Evolutionary conservation across 2,888 invertebrate genomes (phyloP), one percentile per base, ranked within the genome.

Genomic region (Athrips mouffetella): DNA sequence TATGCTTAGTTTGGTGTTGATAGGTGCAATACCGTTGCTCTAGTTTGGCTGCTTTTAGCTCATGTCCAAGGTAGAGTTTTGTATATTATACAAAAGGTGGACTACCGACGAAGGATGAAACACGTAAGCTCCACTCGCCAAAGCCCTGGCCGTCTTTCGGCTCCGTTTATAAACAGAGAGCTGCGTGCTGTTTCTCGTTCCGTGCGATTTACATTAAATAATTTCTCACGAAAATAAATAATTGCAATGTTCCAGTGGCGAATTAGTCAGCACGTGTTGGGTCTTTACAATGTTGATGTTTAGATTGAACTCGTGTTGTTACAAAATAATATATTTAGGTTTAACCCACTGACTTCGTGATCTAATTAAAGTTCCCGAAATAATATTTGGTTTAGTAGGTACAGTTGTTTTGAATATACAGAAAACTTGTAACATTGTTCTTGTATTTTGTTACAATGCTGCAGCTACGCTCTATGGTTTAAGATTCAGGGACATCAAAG

Each of bases 91-190:
- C 33, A 25, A 8, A n/a, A 2, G 23, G 48, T 45, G 45, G 42
- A 54, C 55, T 55, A 53, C 50, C 59, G 64, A 67, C 62, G 71
- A 72, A 76, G 70, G 78, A 78, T 82, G 80, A 74, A 72, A 76
- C 68, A 73, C 78, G 77, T 83, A 74, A 65, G 71, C 71, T 80
- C 78, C 79, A 76, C 73, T 77, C 61, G 67, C 70, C 85, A 86
- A 85, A 86, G 86, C 74, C 75, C 65, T 57, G 59, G 61, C 64
- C 66, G 65, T 68, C 69, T 72, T 76, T 64, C 62, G 59, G 60
- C 62, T 61, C 67, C 65, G 80, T 85, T 87, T 87, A 86, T 84
- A 82, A 86, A 86, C 81, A 72, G 47, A 71, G 7, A 18, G 65
- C 54, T 53, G 70, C 67, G 69, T 65, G 66, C 76, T 83, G 84